Percentiles rank a stretch among this genome's conserved stretches.
These are phyloP conservation scores for Mormoops blainvillei DNA, from an alignment of 2,113 vertebrate species.

Conservation along the genomic window DNA sequence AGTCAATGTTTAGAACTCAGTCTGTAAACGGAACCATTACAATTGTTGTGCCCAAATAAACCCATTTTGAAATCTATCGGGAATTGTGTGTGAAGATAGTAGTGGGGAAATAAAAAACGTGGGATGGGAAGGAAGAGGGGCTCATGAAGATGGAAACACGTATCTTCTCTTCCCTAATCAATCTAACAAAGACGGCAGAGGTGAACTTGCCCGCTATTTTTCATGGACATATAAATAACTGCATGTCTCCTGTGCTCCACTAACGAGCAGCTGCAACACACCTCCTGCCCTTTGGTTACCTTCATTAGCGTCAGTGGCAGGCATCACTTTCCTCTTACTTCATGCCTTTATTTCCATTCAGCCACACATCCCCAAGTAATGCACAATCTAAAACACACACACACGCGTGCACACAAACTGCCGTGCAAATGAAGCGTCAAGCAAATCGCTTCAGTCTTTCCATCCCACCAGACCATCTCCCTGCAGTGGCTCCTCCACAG, in stretches of 20 bases:
- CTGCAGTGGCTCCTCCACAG: background rate
- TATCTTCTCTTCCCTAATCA: background rate
- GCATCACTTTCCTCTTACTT: background rate
- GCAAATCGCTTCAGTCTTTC: background rate
- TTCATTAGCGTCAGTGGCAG: background rate
- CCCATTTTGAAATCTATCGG: background rate
- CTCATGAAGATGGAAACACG: background rate
- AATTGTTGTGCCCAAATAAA: background rate
- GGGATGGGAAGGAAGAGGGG: background rate
- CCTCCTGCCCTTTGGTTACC: background rate
- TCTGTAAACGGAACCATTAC: background rate
- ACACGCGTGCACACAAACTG: background rate
- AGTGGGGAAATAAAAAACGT: background rate
- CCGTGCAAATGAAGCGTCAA: background rate
- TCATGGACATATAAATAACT: background rate
- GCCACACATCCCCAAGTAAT: background rate
- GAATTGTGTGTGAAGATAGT: background rate
- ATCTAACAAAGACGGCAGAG: background rate
- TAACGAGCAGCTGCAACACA: background rate
- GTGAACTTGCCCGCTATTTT: background rate
- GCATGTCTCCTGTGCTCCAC: background rate
- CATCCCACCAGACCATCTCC: background rate
- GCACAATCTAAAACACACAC: background rate
- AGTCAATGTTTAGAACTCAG: background rate
- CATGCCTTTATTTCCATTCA: background rate